phyloP scores from a whole-genome alignment of 2,888 invertebrate genomes.

The Oxystoma pomonae region DNA sequence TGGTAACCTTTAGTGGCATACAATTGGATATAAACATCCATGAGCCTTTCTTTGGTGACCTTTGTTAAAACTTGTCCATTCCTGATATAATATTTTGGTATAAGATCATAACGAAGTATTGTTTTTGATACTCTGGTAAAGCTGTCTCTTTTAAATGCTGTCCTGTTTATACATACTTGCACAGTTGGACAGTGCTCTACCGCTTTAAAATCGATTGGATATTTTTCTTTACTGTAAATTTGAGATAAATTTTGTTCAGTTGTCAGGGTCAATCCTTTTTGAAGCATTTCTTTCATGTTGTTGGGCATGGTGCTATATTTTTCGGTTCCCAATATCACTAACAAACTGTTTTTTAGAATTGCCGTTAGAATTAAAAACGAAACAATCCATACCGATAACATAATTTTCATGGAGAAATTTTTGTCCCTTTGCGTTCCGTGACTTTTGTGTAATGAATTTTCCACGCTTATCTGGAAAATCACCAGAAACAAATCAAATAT shows the following conservation, averaged over 20 bases:
- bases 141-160: neutral
- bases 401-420: slow-evolving; percentile 9
- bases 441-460: slow-evolving; percentile 9
- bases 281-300: neutral
- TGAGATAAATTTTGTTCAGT: slow-evolving; percentile 12
- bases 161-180: neutral
- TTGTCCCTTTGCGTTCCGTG: neutral
- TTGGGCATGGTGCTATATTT: slow-evolving; percentile 1
- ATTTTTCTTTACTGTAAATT: slow-evolving; percentile 8
- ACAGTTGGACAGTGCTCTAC: neutral
- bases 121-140: neutral
- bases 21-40: neutral
- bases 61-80: neutral
- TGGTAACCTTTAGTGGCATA: neutral
- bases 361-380: slow-evolving; percentile 13
- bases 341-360: slow-evolving; percentile 14
- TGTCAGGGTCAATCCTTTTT: slow-evolving; percentile 6
- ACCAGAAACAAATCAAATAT: too few relatives aligned
- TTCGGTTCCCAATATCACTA: slow-evolving; percentile 15
- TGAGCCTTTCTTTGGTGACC: neutral
- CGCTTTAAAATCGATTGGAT: slow-evolving; percentile 7
- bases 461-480: slow-evolving; percentile 13
- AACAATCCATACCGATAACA: slow-evolving; percentile 13
- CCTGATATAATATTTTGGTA: slow-evolving; percentile 1
- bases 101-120: neutral